phyloP scores from a whole-genome alignment of 2,888 invertebrate genomes.

The Synergus japonicus region DNA sequence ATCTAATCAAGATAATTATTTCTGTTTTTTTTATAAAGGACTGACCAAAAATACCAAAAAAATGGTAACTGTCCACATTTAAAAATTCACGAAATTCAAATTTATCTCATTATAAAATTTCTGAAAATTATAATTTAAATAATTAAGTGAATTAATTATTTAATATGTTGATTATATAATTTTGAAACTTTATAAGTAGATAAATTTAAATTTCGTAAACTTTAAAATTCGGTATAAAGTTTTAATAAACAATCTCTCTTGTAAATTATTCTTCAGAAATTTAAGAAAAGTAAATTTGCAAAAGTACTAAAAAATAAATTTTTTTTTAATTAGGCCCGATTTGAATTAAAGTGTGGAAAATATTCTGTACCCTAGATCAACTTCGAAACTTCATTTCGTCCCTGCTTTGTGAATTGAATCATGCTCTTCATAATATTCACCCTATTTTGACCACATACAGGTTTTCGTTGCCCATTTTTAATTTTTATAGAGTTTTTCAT shows the following conservation, averaged over 20 bases:
- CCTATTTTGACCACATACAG: neutral
- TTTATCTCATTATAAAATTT: no score
- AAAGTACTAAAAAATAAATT: neutral
- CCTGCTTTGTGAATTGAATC: conserved; percentile 4
- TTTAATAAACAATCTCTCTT: neutral
- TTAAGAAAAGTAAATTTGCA: neutral
- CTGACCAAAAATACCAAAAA: no score
- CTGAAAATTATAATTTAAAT: no score
- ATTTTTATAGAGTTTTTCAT: neutral
- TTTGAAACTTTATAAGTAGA: no score
- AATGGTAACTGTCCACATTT: no score
- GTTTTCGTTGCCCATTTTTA: neutral
- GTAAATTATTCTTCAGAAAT: neutral
- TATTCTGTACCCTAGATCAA: neutral
- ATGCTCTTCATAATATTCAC: neutral
- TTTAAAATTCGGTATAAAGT: neutral
- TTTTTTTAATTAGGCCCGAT: neutral
- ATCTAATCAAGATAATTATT: neutral
- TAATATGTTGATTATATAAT: no score
- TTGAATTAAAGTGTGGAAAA: conserved; percentile 1
- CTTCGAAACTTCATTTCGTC: neutral
- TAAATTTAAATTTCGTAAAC: no score
- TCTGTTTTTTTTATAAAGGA: no score
- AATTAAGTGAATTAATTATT: no score
- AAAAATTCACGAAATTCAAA: no score